Conservation (phyloP, 2,797 vertebrate genomes). For the Coregonus ussuriensis region DNA sequence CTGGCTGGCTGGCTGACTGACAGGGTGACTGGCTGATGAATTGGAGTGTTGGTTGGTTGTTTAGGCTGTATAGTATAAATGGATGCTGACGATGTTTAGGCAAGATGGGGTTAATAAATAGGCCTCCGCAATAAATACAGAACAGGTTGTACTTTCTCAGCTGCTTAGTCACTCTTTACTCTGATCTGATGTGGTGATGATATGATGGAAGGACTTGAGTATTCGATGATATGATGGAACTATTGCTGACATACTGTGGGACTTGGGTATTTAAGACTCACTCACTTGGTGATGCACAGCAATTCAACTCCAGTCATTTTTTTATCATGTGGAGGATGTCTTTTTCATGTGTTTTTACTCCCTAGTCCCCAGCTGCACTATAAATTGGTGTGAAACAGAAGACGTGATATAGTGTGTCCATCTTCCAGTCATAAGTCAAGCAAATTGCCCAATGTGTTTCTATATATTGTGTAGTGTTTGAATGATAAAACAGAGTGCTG, state of each 20-base stretch:
- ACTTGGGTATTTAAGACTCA: neutral
- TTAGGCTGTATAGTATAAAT: constrained; percentile 65
- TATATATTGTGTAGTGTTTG: constrained; percentile 37
- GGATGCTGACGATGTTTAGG: constrained; percentile 61
- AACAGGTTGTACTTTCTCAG: neutral
- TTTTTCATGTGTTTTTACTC: neutral
- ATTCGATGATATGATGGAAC: neutral
- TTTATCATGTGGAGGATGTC: neutral
- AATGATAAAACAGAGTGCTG: constrained; percentile 61
- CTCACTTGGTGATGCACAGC: neutral
- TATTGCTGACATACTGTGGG: neutral
- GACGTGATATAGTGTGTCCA: neutral
- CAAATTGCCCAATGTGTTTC: constrained; percentile 23
- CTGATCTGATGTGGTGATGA: neutral
- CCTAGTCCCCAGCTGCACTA: constrained; percentile 20
- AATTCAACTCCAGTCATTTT: neutral
- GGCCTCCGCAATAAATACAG: constrained; percentile 46
- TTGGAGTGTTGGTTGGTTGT: constrained; percentile 10
- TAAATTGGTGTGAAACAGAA: constrained; percentile 14
- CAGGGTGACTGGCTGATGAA: constrained; percentile 61
- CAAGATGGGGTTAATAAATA: constrained; percentile 45
- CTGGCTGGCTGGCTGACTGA: constrained; percentile 63
- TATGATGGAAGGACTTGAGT: neutral
- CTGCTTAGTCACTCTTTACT: neutral
- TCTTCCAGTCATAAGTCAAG: constrained; percentile 35